These are phyloP conservation scores for Tiaroga cobitis DNA, from an alignment of 2,797 vertebrate species.

Conservation along the genomic window DNA sequence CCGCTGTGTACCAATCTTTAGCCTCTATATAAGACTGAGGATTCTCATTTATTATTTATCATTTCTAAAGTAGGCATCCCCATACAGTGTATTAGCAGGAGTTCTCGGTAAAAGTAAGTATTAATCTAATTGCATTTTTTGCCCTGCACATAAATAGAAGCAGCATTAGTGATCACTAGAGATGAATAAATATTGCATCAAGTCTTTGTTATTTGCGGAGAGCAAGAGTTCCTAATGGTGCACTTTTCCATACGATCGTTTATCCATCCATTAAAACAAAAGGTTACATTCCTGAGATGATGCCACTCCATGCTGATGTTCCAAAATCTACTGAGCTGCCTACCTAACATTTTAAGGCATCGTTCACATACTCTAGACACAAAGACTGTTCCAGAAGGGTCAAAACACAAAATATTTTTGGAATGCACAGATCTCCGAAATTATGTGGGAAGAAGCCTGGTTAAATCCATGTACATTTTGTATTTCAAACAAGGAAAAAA, in stretches of 20 bases:
- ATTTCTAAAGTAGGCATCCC: slow-evolving; percentile 77
- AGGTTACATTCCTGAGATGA: slow-evolving; percentile 46
- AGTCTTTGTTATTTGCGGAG: slow-evolving; percentile 83
- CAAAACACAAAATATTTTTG: neutral
- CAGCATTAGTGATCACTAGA: slow-evolving; percentile 77
- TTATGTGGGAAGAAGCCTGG: neutral
- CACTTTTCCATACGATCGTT: slow-evolving; percentile 86
- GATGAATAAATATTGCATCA: slow-evolving; percentile 88
- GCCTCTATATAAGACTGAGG: slow-evolving; percentile 15
- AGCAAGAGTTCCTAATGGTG: slow-evolving; percentile 88
- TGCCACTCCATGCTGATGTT: slow-evolving; percentile 12
- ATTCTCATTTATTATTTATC: slow-evolving; percentile 64
- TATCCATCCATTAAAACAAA: slow-evolving; percentile 76
- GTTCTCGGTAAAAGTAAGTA: slow-evolving; percentile 42
- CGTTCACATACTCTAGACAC: neutral
- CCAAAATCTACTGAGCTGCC: neutral
- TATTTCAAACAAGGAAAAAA: neutral
- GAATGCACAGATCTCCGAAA: neutral
- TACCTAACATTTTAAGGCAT: neutral
- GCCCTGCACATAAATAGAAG: slow-evolving; percentile 72
- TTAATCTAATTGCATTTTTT: slow-evolving; percentile 55
- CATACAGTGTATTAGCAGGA: slow-evolving; percentile 71
- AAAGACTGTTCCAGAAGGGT: neutral
- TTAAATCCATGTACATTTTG: neutral
- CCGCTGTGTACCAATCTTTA: neutral